These are phyloP conservation scores for Rostratula benghalensis DNA, from an alignment of 2,113 vertebrate species.

Conservation along the genomic window DNA sequence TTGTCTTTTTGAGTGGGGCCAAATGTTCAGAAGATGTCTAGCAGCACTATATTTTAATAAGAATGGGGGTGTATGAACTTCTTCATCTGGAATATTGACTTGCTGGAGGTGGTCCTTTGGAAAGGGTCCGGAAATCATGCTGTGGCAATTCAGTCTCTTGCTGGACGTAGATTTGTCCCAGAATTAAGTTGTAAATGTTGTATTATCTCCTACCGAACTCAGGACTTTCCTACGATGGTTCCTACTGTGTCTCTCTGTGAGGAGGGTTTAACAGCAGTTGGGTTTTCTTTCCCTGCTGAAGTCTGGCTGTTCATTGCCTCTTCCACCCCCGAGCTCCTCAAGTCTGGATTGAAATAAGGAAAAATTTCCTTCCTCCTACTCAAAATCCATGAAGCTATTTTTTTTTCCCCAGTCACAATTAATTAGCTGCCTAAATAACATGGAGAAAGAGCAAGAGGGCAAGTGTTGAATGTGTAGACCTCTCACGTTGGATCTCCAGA, in stretches of 20 bases:
- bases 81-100: neutral
- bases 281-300: neutral
- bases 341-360: neutral
- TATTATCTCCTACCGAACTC: neutral
- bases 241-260: neutral
- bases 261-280: neutral
- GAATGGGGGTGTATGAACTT: neutral
- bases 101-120: neutral
- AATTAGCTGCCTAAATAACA: neutral
- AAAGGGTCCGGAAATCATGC: neutral
- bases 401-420: neutral
- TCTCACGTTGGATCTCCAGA: neutral
- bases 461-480: neutral
- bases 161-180: neutral
- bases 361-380: neutral
- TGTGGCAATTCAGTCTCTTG: neutral
- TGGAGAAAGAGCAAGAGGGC: neutral
- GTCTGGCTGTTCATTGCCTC: neutral
- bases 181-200: neutral
- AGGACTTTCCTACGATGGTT: neutral
- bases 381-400: neutral
- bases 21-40: neutral
- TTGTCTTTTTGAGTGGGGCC: neutral
- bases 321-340: neutral
- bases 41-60: neutral